These are phyloP conservation scores for Hemitrygon akajei DNA, from an alignment of 2,797 vertebrate species.

Conservation along the genomic window DNA sequence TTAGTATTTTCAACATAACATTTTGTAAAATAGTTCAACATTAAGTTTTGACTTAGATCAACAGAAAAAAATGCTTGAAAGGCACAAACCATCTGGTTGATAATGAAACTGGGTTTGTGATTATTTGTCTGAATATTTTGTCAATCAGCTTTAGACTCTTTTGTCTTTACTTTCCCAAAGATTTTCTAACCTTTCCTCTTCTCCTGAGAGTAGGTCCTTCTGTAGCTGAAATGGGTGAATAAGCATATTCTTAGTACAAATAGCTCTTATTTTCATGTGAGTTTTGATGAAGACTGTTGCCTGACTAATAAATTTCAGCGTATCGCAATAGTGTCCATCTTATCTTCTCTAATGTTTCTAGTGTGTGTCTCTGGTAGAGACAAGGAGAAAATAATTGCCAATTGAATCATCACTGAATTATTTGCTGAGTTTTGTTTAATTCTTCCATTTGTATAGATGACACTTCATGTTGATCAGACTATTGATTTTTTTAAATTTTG, in stretches of 20 bases:
- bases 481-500: not conserved
- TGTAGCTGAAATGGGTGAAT: not conserved
- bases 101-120: not conserved
- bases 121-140: not conserved
- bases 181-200: not conserved
- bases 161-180: not conserved
- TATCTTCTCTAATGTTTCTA: not conserved
- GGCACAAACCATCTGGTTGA: not conserved
- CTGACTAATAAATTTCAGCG: not conserved
- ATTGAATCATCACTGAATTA: not conserved
- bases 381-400: not conserved
- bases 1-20: not conserved
- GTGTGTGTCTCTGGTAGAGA: not conserved
- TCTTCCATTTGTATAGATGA: not conserved
- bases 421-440: not conserved
- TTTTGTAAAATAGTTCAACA: not conserved
- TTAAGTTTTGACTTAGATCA: not conserved
- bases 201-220: not conserved
- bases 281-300: not conserved
- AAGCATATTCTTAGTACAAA: not conserved
- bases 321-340: not conserved
- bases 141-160: not conserved
- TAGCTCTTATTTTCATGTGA: not conserved
- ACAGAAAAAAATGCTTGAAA: not conserved
- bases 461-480: not conserved